Evolutionary conservation across 2,797 vertebrate genomes (phyloP).

Genomic region (Fratercula arctica): DNA sequence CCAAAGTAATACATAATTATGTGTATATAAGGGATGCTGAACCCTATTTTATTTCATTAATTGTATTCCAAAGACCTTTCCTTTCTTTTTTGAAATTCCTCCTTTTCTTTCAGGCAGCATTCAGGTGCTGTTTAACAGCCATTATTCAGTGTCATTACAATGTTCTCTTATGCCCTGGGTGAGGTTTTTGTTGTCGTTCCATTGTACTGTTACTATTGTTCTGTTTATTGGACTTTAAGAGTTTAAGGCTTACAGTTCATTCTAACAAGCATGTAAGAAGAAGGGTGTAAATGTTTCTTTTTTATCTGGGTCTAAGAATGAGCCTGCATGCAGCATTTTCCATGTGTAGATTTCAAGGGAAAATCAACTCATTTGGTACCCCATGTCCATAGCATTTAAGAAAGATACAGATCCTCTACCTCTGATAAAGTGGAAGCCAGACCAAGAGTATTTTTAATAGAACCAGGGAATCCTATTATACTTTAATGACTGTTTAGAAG

Average conservation of each 20-base stretch:
- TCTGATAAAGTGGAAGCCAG: neutral
- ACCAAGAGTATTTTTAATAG: neutral
- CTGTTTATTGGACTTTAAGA: neutral
- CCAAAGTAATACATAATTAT: neutral
- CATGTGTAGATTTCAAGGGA: neutral
- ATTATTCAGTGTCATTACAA: neutral
- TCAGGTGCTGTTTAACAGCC: neutral
- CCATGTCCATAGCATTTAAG: neutral
- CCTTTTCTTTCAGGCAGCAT: neutral
- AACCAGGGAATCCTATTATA: neutral
- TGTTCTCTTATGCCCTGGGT: neutral
- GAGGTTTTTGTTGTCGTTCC: neutral
- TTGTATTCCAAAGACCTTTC: neutral
- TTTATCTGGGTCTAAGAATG: neutral
- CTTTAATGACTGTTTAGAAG: constrained; percentile 42
- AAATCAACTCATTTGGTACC: neutral
- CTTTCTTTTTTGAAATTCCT: neutral
- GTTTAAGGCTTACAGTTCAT: neutral
- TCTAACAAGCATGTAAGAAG: neutral
- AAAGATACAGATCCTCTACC: neutral
- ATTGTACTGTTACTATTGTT: neutral
- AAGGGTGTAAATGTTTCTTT: neutral
- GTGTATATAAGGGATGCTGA: neutral
- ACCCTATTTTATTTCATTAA: neutral
- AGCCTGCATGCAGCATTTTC: neutral